These are phyloP conservation scores for Vombatus ursinus DNA, from an alignment of 2,113 vertebrate species.

Conservation along the genomic window DNA sequence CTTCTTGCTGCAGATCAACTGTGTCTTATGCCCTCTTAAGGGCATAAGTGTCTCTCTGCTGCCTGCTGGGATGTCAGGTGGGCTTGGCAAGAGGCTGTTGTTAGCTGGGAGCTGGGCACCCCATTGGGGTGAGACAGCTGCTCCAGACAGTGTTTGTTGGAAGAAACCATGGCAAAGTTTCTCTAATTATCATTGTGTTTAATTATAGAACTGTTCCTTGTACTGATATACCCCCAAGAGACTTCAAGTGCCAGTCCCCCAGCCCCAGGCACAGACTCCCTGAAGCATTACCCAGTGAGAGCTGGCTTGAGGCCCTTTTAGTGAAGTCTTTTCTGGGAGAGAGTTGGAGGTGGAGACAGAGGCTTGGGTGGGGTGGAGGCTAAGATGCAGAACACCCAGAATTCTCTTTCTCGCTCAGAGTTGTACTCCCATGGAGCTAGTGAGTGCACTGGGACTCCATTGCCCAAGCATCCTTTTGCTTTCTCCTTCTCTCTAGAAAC, in stretches of 20 bases:
- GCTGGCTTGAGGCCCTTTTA: background rate
- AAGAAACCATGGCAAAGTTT: conserved; percentile 60
- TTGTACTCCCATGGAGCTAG: background rate
- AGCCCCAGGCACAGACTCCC: conserved; percentile 49
- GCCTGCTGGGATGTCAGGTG: background rate
- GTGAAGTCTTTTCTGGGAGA: background rate
- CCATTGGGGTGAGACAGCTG: conserved; percentile 41
- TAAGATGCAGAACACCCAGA: background rate
- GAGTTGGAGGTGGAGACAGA: background rate
- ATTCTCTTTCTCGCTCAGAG: too few species aligned
- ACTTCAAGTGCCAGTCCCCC: conserved; percentile 38
- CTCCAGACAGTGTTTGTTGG: conserved; percentile 66
- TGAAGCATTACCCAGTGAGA: conserved; percentile 23
- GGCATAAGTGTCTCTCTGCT: background rate
- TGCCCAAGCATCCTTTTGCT: background rate
- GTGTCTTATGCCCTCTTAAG: background rate
- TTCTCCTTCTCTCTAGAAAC: background rate
- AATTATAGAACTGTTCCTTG: conserved; percentile 71
- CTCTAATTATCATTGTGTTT: conserved; percentile 71
- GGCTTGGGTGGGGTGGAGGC: background rate
- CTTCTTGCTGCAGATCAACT: background rate
- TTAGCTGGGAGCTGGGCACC: background rate
- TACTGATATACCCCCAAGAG: conserved; percentile 58
- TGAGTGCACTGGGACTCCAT: background rate
- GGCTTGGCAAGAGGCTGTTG: conserved; percentile 40